These are phyloP conservation scores for Labroides dimidiatus DNA, from an alignment of 2,797 vertebrate species.

Conservation along the genomic window DNA sequence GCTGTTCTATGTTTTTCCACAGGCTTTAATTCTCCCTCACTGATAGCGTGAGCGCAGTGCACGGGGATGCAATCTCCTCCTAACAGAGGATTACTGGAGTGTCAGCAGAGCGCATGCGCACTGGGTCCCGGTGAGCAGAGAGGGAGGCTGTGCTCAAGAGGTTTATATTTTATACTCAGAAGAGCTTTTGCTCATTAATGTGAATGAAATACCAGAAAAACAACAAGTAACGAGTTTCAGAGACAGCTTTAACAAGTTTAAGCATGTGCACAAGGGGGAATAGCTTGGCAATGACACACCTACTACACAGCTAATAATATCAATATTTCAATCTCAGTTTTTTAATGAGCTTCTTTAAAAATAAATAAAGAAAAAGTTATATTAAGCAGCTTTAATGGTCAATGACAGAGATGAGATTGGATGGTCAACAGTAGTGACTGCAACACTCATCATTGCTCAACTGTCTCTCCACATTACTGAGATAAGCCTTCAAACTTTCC, in stretches of 20 bases:
- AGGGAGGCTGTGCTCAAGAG: slow-evolving; percentile 71
- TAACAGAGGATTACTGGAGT: slow-evolving; percentile 81
- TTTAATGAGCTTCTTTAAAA: not conserved
- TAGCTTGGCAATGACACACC: not conserved
- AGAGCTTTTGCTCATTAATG: slow-evolving; percentile 49
- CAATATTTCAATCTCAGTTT: not conserved
- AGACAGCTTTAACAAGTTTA: not conserved
- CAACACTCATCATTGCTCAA: slow-evolving; percentile 69
- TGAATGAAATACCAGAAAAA: slow-evolving; percentile 19
- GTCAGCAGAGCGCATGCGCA: slow-evolving; percentile 85
- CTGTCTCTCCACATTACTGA: slow-evolving; percentile 76
- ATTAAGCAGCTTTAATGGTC: not conserved
- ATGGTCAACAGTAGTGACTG: slow-evolving; percentile 65
- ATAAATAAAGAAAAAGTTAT: not conserved
- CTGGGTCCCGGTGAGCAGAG: slow-evolving; percentile 25
- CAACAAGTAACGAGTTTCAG: slow-evolving; percentile 13
- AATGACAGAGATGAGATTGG: slow-evolving; percentile 18
- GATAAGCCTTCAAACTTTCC: slow-evolving; percentile 71
- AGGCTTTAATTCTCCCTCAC: slow-evolving; percentile 58
- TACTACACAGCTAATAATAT: not conserved
- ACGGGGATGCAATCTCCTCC: slow-evolving; percentile 77
- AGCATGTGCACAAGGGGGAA: not conserved
- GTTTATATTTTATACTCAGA: slow-evolving; percentile 62
- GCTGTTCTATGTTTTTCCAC: slow-evolving; percentile 5
- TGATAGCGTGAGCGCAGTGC: slow-evolving; percentile 60